Conservation (phyloP, 2,888 invertebrate genomes). For the Ashinkailepas kermadecensis region DNA sequence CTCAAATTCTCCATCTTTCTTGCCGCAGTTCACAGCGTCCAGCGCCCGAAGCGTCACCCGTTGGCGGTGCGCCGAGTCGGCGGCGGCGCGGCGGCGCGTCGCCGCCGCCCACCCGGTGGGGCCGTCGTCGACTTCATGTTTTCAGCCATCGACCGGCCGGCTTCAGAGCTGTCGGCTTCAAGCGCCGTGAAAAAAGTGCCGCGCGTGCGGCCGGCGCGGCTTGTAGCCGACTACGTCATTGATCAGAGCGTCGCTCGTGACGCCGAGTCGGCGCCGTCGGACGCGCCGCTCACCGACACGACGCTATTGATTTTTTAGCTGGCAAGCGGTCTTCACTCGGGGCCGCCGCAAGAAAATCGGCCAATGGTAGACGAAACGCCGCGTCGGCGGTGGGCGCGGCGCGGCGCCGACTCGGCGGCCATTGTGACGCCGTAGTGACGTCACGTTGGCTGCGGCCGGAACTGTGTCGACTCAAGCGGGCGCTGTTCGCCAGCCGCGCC, state of each 20-base stretch:
- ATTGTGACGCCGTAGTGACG: too few species aligned
- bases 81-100: slow-evolving; percentile 19
- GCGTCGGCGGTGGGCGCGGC: background rate
- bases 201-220: background rate
- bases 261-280: background rate
- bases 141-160: slow-evolving; percentile 5
- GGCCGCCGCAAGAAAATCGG: background rate
- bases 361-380: background rate
- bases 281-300: background rate
- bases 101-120: too few species aligned
- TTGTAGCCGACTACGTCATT: background rate
- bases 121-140: background rate
- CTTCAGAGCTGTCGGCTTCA: background rate
- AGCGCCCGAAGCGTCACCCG: background rate
- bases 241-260: background rate
- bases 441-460: too few species aligned
- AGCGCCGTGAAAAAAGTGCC: background rate
- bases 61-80: background rate
- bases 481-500: too few species aligned
- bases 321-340: background rate
- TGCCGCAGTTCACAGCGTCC: slow-evolving; percentile 4
- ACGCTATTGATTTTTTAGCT: background rate
- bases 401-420: background rate
- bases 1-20: slow-evolving; percentile 2
- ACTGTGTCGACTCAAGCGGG: too few species aligned